Conservation (phyloP, 2,888 invertebrate species). For the Pegoplata infirma region DNA sequence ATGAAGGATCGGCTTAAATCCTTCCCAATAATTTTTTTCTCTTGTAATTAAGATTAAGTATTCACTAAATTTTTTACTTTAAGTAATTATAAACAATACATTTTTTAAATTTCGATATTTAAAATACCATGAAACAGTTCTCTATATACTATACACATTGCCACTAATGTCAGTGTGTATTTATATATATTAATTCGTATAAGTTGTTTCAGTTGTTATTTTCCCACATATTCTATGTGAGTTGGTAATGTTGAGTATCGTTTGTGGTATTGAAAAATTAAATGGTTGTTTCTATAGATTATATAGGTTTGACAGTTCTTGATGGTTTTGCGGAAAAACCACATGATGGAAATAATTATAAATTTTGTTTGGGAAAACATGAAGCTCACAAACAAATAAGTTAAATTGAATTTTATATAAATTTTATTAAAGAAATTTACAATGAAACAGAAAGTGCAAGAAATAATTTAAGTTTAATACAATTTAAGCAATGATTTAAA, state of each 20-base stretch:
- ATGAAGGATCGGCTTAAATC: too few relatives aligned
- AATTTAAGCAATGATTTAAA: too few relatives aligned
- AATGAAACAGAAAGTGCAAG: too few relatives aligned
- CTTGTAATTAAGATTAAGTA: too few relatives aligned
- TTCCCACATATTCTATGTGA: slow-evolving; percentile 18
- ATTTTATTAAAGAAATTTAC: slow-evolving; percentile 8
- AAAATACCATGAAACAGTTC: background rate
- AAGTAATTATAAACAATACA: background rate
- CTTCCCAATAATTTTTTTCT: too few relatives aligned
- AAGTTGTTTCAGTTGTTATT: slow-evolving; percentile 47
- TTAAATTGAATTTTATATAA: slow-evolving; percentile 12
- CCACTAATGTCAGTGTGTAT: background rate
- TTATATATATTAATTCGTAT: slow-evolving; percentile 8
- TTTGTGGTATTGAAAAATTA: slow-evolving; percentile 34
- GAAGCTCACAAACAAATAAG: background rate
- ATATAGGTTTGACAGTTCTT: slow-evolving; percentile 39
- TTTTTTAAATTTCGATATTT: background rate
- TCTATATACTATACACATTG: background rate
- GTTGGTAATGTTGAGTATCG: slow-evolving; percentile 8
- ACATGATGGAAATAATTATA: slow-evolving; percentile 47
- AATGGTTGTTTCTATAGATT: slow-evolving; percentile 44
- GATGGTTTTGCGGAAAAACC: slow-evolving; percentile 34
- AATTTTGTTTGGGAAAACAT: slow-evolving; percentile 7
- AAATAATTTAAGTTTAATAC: too few relatives aligned
- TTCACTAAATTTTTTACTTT: background rate